Evolutionary conservation across 2,113 vertebrate genomes (phyloP).

Genomic region (Oreotrochilus melanogaster): DNA sequence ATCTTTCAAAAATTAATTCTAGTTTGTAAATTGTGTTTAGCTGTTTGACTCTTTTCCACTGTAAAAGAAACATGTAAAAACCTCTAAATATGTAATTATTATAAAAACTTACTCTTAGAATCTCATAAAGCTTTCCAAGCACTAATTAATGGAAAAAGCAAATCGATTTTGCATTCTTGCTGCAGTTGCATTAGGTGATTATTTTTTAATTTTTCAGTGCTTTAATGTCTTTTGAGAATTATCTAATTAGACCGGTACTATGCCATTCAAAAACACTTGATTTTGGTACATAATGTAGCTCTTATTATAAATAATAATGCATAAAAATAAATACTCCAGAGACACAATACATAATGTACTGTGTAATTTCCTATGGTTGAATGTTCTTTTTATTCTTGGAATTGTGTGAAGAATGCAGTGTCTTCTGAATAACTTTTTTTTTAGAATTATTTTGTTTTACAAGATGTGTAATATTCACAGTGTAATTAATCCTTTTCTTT

Average conservation of each 20-base stretch:
- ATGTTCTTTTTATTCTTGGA: not conserved
- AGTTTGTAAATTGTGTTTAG: constrained; percentile 19
- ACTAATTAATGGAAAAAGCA: constrained; percentile 41
- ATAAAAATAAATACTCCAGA: constrained; percentile 4
- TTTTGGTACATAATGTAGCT: not conserved
- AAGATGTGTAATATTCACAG: not conserved
- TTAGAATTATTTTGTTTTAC: not conserved
- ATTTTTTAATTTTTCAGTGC: not conserved
- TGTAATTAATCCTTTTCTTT: not conserved
- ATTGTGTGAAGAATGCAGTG: not conserved
- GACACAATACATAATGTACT: not conserved
- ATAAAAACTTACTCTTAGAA: not conserved
- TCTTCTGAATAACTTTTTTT: not conserved
- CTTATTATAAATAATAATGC: not conserved
- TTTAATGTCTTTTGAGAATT: constrained; percentile 17
- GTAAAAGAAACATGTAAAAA: not conserved
- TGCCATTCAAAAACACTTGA: not conserved
- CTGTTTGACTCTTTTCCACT: constrained; percentile 3
- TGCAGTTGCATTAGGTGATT: not conserved
- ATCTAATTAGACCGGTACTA: not conserved
- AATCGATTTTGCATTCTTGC: not conserved
- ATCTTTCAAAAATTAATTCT: constrained; percentile 33
- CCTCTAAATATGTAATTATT: constrained; percentile 25
- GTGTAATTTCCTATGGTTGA: not conserved
- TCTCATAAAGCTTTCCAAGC: constrained; percentile 39